phyloP scores from a whole-genome alignment of 2,888 invertebrate species.

The Cremastinae sp. region DNA sequence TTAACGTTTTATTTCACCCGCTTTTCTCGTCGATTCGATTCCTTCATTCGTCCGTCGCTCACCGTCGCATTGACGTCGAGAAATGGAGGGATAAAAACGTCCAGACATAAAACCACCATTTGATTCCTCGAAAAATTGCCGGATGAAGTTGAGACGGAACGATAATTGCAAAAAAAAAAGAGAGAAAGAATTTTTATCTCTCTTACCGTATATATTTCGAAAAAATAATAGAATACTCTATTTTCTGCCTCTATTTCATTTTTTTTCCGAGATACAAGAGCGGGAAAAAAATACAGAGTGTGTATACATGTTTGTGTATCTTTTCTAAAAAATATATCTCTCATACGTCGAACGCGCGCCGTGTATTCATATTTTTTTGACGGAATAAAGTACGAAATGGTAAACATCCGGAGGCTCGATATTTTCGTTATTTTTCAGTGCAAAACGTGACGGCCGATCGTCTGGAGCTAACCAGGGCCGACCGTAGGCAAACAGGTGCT shows the following conservation, averaged over 20 bases:
- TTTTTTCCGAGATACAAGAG: no score
- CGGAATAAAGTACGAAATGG: no score
- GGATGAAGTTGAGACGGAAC: background rate
- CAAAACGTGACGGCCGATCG: conserved; percentile 85
- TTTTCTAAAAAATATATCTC: no score
- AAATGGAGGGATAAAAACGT: conserved; percentile 42
- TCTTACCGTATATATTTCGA: no score
- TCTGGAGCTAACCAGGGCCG: conserved; percentile 85
- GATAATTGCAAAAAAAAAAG: background rate
- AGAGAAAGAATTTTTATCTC: conserved; percentile 31
- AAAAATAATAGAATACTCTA: no score
- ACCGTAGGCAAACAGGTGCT: conserved; percentile 87
- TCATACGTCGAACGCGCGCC: no score
- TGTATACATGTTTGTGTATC: no score
- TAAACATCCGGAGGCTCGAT: no score
- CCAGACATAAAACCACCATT: conserved; percentile 20
- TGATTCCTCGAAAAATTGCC: conserved; percentile 15
- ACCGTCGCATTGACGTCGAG: background rate
- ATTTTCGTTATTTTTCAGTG: conserved; percentile 79
- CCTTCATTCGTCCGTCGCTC: background rate
- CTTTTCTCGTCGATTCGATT: background rate
- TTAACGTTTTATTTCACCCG: conserved; percentile 17
- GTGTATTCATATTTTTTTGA: no score
- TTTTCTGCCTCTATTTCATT: no score
- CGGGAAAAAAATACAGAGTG: no score